phyloP scores from a whole-genome alignment of 2,888 invertebrate genomes.

The Athrips mouffetella region DNA sequence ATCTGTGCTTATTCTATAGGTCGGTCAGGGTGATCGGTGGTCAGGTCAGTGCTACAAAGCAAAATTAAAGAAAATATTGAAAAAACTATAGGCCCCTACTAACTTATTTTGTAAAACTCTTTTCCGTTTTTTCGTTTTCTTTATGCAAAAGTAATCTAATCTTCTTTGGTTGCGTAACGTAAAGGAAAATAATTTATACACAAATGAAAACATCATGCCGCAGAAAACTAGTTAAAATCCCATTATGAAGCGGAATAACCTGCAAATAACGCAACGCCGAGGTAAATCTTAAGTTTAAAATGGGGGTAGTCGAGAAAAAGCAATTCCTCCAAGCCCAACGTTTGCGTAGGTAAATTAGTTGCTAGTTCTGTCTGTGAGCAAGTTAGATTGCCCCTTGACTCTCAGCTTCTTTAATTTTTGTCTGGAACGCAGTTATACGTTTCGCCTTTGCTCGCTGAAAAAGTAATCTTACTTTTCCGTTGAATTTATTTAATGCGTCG shows the following conservation, averaged over 20 bases:
- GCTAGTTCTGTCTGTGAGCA: constrained; percentile 53
- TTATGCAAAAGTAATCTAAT: too few relatives aligned
- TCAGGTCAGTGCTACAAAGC: too few relatives aligned
- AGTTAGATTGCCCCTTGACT: constrained; percentile 61
- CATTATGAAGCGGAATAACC: constrained; percentile 19
- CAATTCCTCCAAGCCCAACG: constrained; percentile 39
- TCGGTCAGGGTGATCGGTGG: too few relatives aligned
- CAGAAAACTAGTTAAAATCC: constrained; percentile 22
- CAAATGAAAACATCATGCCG: constrained; percentile 4
- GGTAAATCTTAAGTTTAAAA: constrained; percentile 44
- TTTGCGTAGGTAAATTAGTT: constrained; percentile 59
- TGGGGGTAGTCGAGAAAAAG: constrained; percentile 50
- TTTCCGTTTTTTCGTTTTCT: too few relatives aligned
- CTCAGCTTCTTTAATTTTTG: constrained; percentile 46
- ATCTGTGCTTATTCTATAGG: too few relatives aligned
- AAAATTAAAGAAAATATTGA: too few relatives aligned
- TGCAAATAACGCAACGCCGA: constrained; percentile 21
- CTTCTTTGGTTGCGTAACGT: too few relatives aligned
- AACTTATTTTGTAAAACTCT: too few relatives aligned
- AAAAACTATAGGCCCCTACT: too few relatives aligned
- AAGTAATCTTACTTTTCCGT: constrained; percentile 13
- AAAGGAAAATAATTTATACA: constrained; percentile 14
- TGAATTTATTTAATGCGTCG: constrained; percentile 4
- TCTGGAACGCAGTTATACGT: constrained; percentile 13
- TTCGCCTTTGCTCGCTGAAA: constrained; percentile 3